Base-by-base conservation (phyloP, 2,113 vertebrate species). In the Siphamia tubifer region DNA sequence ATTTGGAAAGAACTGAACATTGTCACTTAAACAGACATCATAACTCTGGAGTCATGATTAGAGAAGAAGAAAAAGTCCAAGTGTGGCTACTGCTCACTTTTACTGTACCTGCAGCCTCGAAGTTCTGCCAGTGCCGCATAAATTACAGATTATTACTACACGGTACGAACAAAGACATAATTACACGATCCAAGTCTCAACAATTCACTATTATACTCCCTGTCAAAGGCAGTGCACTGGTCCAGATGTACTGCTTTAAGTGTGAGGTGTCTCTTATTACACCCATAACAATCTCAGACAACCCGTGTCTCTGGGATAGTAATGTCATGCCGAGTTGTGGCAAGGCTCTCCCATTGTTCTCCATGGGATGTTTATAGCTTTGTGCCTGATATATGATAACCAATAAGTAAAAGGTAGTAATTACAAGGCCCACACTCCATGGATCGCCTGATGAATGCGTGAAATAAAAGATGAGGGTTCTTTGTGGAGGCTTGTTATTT, bases 381-480 rank as follows among this genome's bases (percentile, higher is more conserved):
- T 72, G 83, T 78, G 72, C 83, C 71, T 85, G 90, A 89, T 84
- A 91, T 83, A 77, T 60, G 89, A 91, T 87, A 86, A 89, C 85
- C 83, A 87, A 85, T 86, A 91, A 90, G 85, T 80, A 71, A 79
- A 74, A 84, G 65, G 80, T 77, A 74, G 84, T 90, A 86, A 91
- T 89, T 91, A 91, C 88, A 87, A 85, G 87, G 69, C 83, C 76
- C 78, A 81, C 83, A 82, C 80, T 82, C 77, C 76, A 51, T 45
- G 13, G 74, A 68, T 61, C 30, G 58, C 66, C 68, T 83, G 83
- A 88, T 88, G 80, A 80, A 86, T 83, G 84, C 45, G 28, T 87
- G 84, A 90, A 92, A 91, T 88, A 75, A 86, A 90, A 92, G 85
- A 86, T 54, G 74, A 68, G 47, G 70, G 64, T 77, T 77, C 66